Percentiles rank a stretch among this genome's conserved stretches.
Evolutionary conservation across 2,888 invertebrate genomes (phyloP).

Genomic region (Drosophila colorata): DNA sequence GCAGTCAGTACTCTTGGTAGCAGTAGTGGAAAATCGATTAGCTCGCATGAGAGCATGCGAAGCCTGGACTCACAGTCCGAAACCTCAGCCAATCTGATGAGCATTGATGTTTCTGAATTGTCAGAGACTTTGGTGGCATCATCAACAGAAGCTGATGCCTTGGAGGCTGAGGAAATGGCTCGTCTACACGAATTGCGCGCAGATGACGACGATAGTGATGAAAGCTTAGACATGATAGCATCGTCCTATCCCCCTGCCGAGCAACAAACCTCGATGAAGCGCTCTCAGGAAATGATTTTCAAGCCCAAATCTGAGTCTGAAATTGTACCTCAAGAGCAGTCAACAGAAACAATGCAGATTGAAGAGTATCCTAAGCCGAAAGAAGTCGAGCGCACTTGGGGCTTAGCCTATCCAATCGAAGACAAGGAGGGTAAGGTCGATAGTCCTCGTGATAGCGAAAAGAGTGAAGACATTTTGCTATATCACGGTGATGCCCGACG

Average conservation of each 20-base stretch:
- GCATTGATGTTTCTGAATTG: conserved; percentile 95
- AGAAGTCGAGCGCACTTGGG: conserved; percentile 80
- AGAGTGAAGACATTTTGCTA: conserved; percentile 75
- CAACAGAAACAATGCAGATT: conserved; percentile 45
- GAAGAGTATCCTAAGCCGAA: conserved; percentile 73
- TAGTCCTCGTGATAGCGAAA: conserved; percentile 70
- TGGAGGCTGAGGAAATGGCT: conserved; percentile 86
- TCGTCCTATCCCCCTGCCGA: conserved; percentile 68
- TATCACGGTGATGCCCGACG: conserved; percentile 77
- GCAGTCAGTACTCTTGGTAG: conserved; percentile 91
- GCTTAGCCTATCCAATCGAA: conserved; percentile 80
- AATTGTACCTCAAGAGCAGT: conserved; percentile 79
- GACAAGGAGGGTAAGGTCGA: conserved; percentile 81
- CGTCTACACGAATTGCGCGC: conserved; percentile 87
- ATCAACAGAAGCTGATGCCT: conserved; percentile 89
- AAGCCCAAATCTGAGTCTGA: conserved; percentile 87
- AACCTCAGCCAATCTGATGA: conserved; percentile 94
- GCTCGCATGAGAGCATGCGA: conserved; percentile 95
- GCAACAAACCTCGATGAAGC: conserved; percentile 90
- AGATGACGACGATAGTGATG: conserved; percentile 86
- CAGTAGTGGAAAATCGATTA: conserved; percentile 86
- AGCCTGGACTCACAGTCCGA: conserved; percentile 92
- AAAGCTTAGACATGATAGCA: conserved; percentile 85
- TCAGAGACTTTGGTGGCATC: conserved; percentile 97
- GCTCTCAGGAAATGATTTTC: conserved; percentile 96